A percentile compares a stretch with the other conserved stretches of the same genome.
phyloP scores from a whole-genome alignment of 2,797 vertebrate genomes.

The Anas capensis region DNA sequence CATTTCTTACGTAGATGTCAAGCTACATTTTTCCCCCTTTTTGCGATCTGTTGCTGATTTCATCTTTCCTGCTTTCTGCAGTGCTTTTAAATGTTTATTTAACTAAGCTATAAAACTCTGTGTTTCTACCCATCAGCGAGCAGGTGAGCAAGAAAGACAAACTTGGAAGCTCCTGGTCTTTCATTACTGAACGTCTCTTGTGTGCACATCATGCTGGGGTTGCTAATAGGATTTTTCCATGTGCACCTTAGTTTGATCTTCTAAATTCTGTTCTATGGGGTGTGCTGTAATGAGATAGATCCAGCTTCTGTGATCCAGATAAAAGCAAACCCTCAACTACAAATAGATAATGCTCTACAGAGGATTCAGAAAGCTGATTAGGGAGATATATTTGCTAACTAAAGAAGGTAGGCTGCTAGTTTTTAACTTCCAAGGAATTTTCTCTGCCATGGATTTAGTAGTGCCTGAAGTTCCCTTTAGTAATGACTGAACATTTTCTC shows the following conservation, averaged over 20 bases:
- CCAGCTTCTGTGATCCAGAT: not conserved
- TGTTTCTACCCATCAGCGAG: not conserved
- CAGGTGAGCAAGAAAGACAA: not conserved
- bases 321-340: not conserved
- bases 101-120: not conserved
- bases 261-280: not conserved
- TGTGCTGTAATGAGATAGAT: conserved; percentile 35
- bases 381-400: not conserved
- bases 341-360: conserved; percentile 4
- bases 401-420: not conserved
- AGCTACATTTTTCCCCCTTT: not conserved
- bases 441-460: not conserved
- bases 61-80: not conserved
- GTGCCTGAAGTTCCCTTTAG: not conserved
- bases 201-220: conserved; percentile 41
- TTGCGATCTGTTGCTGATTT: not conserved
- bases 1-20: not conserved
- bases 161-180: not conserved
- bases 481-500: not conserved
- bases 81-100: not conserved
- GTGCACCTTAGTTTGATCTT: conserved; percentile 37
- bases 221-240: conserved; percentile 56
- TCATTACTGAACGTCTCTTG: not conserved
- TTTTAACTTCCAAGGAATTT: not conserved
- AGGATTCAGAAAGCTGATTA: conserved; percentile 1